phyloP scores from a whole-genome alignment of 2,797 vertebrate species.

The Pseudocheirus occidentalis region DNA sequence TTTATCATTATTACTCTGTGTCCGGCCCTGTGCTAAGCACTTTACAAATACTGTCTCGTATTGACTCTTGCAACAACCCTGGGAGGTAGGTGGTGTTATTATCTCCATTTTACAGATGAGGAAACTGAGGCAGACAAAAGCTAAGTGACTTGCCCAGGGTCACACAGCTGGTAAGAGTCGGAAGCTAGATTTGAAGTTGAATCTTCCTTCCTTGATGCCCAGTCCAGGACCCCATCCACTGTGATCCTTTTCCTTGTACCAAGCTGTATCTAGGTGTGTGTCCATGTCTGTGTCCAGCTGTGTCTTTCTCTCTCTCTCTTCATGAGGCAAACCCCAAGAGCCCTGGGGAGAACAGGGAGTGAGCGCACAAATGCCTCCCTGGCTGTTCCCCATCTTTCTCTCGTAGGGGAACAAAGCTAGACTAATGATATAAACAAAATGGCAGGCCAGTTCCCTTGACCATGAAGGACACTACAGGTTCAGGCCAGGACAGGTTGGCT shows the following conservation, averaged over 20 bases:
- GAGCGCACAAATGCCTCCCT: not conserved
- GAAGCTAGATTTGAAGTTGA: not conserved
- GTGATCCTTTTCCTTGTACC: not conserved
- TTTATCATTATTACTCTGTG: not conserved
- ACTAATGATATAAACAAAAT: not conserved
- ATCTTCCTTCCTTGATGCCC: not conserved
- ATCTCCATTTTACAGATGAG: not conserved
- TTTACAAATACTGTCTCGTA: not conserved
- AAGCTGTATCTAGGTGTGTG: too few species aligned
- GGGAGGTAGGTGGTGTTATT: not conserved
- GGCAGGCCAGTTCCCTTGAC: not conserved
- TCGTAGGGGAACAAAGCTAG: not conserved
- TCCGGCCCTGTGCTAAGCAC: not conserved
- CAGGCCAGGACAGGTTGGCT: not conserved
- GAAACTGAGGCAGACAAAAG: not conserved
- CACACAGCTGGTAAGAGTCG: not conserved
- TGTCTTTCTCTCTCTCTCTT: not conserved
- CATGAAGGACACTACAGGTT: not conserved
- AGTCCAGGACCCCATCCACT: not conserved
- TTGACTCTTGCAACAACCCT: not conserved
- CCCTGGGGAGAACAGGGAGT: not conserved
- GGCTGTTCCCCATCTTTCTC: not conserved
- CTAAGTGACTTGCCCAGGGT: not conserved
- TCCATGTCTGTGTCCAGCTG: not conserved
- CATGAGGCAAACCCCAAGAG: not conserved